Conservation (phyloP, 2,113 vertebrate genomes). For the Rissa tridactyla region DNA sequence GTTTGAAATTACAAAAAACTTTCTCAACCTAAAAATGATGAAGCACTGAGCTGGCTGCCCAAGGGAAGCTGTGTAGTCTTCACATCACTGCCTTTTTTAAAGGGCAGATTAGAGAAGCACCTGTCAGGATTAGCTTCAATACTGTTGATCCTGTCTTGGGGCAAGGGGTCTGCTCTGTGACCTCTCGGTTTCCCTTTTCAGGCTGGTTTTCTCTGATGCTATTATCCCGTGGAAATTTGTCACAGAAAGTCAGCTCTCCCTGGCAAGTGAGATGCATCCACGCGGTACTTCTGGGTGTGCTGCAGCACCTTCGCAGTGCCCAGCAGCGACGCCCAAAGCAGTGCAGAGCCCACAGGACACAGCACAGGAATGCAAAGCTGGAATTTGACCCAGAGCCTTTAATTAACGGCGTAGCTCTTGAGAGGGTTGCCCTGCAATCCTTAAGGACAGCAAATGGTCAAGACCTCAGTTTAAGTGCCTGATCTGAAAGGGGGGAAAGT, state of each 20-base stretch:
- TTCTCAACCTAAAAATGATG: not conserved
- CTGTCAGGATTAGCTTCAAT: not conserved
- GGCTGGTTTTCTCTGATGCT: not conserved
- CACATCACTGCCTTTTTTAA: not conserved
- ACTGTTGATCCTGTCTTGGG: not conserved
- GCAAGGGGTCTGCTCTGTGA: not conserved
- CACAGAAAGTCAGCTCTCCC: not conserved
- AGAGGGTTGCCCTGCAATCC: not conserved
- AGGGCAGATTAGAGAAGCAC: not conserved
- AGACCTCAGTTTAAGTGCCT: not conserved
- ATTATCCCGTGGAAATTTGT: not conserved
- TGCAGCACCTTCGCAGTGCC: not conserved
- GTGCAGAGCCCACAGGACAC: not conserved
- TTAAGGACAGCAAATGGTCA: not conserved
- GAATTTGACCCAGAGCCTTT: not conserved
- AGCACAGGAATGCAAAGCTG: not conserved
- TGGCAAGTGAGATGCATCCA: not conserved
- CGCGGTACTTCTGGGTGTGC: not conserved
- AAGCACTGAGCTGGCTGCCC: not conserved
- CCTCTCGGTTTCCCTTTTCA: not conserved
- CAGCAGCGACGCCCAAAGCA: not conserved
- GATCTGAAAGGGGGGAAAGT: not conserved
- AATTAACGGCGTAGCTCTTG: not conserved
- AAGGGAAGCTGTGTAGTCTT: not conserved
- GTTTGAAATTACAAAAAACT: not conserved